Conservation (phyloP, 2,888 invertebrate species). For the Corbicula japonica region DNA sequence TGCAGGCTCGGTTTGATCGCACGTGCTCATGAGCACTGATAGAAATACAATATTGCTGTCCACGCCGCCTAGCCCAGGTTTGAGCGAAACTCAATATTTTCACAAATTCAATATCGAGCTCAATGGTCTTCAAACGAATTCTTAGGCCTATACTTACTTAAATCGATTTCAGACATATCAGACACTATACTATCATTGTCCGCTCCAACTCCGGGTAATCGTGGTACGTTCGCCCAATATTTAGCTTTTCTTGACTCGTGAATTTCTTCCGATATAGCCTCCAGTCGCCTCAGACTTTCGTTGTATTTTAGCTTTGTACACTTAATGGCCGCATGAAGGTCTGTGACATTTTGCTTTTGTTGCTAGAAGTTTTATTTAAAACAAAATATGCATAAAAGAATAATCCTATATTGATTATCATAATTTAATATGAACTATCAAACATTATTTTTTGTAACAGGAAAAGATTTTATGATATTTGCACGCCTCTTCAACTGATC, state of each 20-base stretch:
- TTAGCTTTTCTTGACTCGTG: constrained; percentile 77
- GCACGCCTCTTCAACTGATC: no score
- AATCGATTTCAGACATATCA: constrained; percentile 65
- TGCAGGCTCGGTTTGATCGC: no score
- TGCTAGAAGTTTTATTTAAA: constrained; percentile 60
- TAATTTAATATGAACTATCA: neutral
- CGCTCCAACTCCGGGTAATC: constrained; percentile 93
- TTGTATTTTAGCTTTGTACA: constrained; percentile 94
- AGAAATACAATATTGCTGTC: no score
- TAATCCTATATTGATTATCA: neutral
- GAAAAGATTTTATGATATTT: neutral
- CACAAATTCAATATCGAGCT: no score
- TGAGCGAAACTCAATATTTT: no score
- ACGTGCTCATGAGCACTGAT: no score
- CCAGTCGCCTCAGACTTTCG: constrained; percentile 93
- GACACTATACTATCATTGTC: constrained; percentile 86
- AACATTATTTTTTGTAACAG: neutral
- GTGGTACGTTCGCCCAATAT: constrained; percentile 87
- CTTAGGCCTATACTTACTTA: no score
- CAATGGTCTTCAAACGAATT: no score
- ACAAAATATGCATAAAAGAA: neutral
- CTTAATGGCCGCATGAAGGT: constrained; percentile 92
- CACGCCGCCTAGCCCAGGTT: no score
- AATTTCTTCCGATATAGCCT: constrained; percentile 96
- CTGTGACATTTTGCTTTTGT: constrained; percentile 78